Percentiles rank a stretch among this genome's conserved stretches.
phyloP scores from a whole-genome alignment of 2,888 invertebrate species.

The Plagodis pulveraria region DNA sequence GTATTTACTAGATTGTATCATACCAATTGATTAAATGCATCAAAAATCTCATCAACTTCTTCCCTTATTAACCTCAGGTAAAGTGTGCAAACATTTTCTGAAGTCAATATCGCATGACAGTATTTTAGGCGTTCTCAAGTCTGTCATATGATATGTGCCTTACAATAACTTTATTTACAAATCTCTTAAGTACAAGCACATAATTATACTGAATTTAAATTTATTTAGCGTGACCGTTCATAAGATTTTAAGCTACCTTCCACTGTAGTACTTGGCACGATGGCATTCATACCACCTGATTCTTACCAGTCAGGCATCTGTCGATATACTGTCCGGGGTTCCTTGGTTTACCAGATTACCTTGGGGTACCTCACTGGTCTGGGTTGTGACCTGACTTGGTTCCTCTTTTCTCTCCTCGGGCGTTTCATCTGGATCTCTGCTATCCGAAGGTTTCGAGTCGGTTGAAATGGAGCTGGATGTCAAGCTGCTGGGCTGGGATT shows the following conservation, averaged over 20 bases:
- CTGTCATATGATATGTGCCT: too few species aligned
- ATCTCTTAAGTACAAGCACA: background rate
- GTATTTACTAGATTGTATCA: too few species aligned
- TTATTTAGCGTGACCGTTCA: conserved; percentile 18
- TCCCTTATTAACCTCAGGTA: too few species aligned
- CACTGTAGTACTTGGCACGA: conserved; percentile 55
- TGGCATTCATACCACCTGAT: conserved; percentile 55
- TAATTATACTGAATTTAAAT: background rate
- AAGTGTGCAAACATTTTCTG: too few species aligned
- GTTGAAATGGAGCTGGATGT: conserved; percentile 76
- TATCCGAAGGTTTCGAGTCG: conserved; percentile 71
- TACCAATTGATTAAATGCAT: too few species aligned
- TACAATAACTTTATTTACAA: too few species aligned
- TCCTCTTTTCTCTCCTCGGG: conserved; percentile 44
- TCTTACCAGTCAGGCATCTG: conserved; percentile 73
- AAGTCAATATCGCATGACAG: too few species aligned
- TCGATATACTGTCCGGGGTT: conserved; percentile 50
- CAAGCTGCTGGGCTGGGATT: conserved; percentile 74
- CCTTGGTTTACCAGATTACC: background rate
- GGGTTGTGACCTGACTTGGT: conserved; percentile 5
- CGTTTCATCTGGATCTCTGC: conserved; percentile 48
- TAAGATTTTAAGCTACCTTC: conserved; percentile 45
- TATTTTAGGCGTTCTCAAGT: too few species aligned
- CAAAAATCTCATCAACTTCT: too few species aligned
- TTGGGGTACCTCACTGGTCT: conserved; percentile 30